Conservation (phyloP, 2,888 invertebrate species). For the Drosophila kanekoi region DNA sequence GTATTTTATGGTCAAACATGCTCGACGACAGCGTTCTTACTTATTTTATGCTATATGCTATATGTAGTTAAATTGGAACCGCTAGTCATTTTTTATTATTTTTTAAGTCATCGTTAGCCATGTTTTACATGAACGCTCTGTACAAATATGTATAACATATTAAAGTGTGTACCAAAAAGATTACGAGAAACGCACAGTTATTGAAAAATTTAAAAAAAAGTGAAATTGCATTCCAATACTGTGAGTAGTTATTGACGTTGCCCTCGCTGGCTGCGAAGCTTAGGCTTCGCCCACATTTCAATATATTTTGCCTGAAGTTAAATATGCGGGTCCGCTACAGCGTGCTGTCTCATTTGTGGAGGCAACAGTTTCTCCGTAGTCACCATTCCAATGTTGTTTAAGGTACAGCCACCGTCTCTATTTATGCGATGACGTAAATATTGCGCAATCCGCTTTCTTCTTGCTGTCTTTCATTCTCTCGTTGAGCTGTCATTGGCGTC, state of each 20-base stretch:
- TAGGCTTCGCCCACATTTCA: conserved; percentile 65
- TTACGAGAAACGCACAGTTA: conserved; percentile 60
- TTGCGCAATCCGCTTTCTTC: conserved; percentile 72
- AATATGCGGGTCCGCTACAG: conserved; percentile 46
- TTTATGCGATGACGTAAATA: conserved; percentile 64
- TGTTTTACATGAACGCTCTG: neutral
- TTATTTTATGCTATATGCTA: no score
- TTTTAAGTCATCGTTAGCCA: neutral
- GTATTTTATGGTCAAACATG: no score
- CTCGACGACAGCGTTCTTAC: no score
- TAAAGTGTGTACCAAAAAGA: conserved; percentile 9
- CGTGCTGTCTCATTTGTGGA: neutral
- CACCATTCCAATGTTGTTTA: neutral
- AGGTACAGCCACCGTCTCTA: conserved; percentile 21
- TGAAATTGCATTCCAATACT: conserved; percentile 81
- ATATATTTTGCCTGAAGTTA: conserved; percentile 29
- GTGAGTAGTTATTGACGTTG: conserved; percentile 47
- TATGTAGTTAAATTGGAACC: no score
- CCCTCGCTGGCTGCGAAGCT: conserved; percentile 46
- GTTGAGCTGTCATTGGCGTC: conserved; percentile 3
- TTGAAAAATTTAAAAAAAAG: conserved; percentile 79
- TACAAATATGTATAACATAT: no score
- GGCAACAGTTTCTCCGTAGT: neutral
- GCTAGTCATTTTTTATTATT: no score
- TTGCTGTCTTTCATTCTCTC: conserved; percentile 64